Conservation (phyloP, 2,797 vertebrate genomes). For the Spinus olivaceus region DNA sequence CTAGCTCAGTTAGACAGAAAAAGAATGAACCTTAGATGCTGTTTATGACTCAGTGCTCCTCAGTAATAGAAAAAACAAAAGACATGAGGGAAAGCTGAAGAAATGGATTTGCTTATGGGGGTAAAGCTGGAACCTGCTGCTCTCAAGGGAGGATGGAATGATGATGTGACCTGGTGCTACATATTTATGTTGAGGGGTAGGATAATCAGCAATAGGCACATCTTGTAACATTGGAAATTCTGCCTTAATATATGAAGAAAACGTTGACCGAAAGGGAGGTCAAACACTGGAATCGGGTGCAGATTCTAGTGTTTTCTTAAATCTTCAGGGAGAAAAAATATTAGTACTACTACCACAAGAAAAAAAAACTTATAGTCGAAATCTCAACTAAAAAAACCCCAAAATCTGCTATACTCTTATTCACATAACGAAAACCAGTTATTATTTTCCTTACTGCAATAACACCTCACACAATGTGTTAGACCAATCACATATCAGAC, state of each 20-base stretch:
- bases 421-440: neutral
- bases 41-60: neutral
- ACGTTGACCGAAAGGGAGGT: fast-evolving
- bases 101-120: neutral
- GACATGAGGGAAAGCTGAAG: neutral
- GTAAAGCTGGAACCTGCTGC: neutral
- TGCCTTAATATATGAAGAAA: neutral
- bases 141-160: neutral
- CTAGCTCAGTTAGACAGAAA: neutral
- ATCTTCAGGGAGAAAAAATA: fast-evolving
- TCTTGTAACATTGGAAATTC: neutral
- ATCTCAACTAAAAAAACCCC: neutral
- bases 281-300: neutral
- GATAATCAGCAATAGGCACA: neutral
- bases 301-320: neutral
- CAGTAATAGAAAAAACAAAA: neutral
- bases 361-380: fast-evolving
- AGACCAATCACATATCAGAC: neutral
- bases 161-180: neutral
- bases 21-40: neutral
- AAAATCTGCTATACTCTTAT: fast-evolving
- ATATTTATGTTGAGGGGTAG: neutral
- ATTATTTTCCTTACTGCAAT: neutral
- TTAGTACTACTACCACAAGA: fast-evolving
- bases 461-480: neutral